phyloP scores from a whole-genome alignment of 2,113 vertebrate species.

The Eulemur macaco region DNA sequence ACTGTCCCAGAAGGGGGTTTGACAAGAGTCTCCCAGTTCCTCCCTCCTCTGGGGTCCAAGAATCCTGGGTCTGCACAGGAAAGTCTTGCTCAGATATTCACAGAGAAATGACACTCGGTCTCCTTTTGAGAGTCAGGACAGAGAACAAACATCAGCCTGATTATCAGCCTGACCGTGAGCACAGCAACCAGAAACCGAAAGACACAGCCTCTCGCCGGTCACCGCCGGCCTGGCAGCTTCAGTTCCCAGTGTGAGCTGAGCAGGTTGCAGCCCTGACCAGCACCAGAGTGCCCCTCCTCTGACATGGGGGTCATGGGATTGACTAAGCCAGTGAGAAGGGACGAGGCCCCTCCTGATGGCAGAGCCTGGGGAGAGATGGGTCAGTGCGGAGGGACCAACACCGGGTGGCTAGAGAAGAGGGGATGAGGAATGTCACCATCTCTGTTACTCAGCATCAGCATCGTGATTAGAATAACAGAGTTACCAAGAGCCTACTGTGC shows the following conservation, averaged over 20 bases:
- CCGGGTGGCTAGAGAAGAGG: neutral
- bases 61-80: neutral
- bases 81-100: neutral
- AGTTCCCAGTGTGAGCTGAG: accelerated
- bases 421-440: neutral
- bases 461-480: neutral
- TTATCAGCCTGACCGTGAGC: neutral
- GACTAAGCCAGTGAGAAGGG: neutral
- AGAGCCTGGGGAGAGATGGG: too few relatives aligned
- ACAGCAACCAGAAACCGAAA: neutral
- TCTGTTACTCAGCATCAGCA: neutral
- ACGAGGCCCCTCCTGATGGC: neutral
- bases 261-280: neutral
- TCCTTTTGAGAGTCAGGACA: neutral
- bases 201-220: neutral
- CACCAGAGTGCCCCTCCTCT: too few relatives aligned
- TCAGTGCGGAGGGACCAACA: neutral
- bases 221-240: accelerated
- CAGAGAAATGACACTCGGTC: neutral
- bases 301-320: neutral
- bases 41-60: neutral
- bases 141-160: neutral
- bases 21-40: neutral
- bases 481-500: neutral
- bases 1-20: neutral